Percentiles rank a stretch among this genome's conserved stretches.
phyloP scores from a whole-genome alignment of 2,888 invertebrate species.

The Ectemnius cavifrons region DNA sequence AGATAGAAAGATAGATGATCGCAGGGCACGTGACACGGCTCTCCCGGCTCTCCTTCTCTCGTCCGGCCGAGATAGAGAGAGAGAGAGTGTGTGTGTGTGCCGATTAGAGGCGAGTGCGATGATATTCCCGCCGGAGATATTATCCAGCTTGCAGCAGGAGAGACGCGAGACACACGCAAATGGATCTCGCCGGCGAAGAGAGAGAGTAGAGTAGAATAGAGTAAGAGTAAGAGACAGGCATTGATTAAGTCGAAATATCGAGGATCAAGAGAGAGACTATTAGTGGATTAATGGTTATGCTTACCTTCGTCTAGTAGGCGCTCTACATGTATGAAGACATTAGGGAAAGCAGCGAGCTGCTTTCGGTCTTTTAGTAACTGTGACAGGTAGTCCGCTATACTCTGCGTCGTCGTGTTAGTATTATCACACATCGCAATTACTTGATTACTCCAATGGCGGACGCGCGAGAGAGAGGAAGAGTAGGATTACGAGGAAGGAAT shows the following conservation, averaged over 20 bases:
- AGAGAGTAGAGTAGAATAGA: not conserved
- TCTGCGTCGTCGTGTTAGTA: slow-evolving; percentile 88
- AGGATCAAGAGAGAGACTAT: slow-evolving; percentile 24
- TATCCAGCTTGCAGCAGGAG: no score
- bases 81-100: no score
- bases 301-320: slow-evolving; percentile 99
- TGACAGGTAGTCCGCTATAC: slow-evolving; percentile 99
- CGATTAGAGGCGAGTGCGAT: no score
- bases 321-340: slow-evolving; percentile 99
- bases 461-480: slow-evolving; percentile 41
- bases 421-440: slow-evolving; percentile 75
- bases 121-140: no score
- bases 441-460: slow-evolving; percentile 63
- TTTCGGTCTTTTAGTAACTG: slow-evolving; percentile 99
- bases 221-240: slow-evolving; percentile 11
- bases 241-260: slow-evolving; percentile 6
- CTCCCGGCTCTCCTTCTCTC: no score
- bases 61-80: no score
- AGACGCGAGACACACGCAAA: no score
- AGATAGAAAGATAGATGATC: no score
- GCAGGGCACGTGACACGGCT: no score
- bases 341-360: slow-evolving; percentile 99
- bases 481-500: slow-evolving; percentile 2
- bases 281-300: slow-evolving; percentile 66
- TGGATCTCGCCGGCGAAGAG: not conserved